Evolutionary conservation across 2,113 vertebrate genomes (phyloP).

Genomic region (Uria lomvia): DNA sequence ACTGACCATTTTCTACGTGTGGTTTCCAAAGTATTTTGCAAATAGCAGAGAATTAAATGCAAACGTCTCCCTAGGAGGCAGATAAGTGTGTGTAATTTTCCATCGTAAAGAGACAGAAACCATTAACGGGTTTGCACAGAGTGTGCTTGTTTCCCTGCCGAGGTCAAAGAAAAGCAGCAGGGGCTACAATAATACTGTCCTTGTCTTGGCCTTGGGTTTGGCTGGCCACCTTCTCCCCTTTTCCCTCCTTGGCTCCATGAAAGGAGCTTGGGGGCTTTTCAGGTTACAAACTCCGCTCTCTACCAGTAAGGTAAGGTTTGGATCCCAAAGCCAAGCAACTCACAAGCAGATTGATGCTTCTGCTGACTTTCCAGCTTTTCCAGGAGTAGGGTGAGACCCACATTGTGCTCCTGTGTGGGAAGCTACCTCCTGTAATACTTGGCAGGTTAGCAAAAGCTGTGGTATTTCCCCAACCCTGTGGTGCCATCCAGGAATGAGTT

Average conservation of each 20-base stretch:
- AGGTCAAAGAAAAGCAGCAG: not conserved
- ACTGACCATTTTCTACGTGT: not conserved
- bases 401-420: not conserved
- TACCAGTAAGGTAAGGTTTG: not conserved
- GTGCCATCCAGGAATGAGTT: not conserved
- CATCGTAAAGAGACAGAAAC: not conserved
- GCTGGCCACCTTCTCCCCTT: not conserved
- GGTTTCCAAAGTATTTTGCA: not conserved
- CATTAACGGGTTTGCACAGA: not conserved
- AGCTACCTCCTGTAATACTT: not conserved
- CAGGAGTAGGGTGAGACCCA: not conserved
- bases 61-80: not conserved
- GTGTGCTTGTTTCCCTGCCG: not conserved
- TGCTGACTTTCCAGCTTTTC: not conserved
- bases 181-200: not conserved
- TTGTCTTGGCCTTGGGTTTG: not conserved
- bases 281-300: not conserved
- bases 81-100: slow-evolving; percentile 11
- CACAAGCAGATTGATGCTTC: not conserved
- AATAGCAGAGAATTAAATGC: not conserved
- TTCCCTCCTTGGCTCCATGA: not conserved
- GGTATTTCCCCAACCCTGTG: not conserved
- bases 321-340: not conserved
- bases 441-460: not conserved
- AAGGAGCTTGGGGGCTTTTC: not conserved